These are phyloP conservation scores for Drosophila longiperda DNA, from an alignment of 2,888 invertebrate species.

Conservation along the genomic window DNA sequence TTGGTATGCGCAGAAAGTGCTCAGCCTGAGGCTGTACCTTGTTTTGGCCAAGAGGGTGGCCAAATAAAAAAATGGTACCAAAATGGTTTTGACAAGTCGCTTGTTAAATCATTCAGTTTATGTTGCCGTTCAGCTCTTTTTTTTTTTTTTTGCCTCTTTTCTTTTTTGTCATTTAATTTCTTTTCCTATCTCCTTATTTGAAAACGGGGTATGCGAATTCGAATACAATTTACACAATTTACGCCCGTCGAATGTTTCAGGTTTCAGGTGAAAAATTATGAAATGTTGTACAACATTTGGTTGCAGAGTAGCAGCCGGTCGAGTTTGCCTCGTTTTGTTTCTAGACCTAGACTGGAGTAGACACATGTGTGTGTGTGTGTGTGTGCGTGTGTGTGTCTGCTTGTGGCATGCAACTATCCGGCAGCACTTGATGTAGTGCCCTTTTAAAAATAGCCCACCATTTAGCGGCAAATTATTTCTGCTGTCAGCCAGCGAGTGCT, in stretches of 20 bases:
- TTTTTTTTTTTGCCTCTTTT: too few species aligned
- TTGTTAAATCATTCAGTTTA: constrained; percentile 33
- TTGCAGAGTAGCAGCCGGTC: constrained; percentile 1
- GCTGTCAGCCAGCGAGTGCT: constrained; percentile 62
- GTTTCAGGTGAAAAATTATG: neutral
- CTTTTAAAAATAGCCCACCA: constrained; percentile 61
- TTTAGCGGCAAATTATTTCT: constrained; percentile 64
- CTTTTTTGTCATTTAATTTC: neutral
- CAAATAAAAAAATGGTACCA: constrained; percentile 10
- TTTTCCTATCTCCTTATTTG: neutral
- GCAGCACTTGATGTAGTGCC: constrained; percentile 58
- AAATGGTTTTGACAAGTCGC: constrained; percentile 32
- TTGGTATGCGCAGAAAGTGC: constrained; percentile 40
- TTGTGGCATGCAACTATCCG: constrained; percentile 56
- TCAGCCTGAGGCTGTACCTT: constrained; percentile 3
- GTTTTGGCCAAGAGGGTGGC: constrained; percentile 10
- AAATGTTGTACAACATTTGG: neutral
- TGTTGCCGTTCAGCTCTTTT: constrained; percentile 14
- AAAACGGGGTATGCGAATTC: neutral
- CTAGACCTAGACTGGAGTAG: constrained; percentile 11
- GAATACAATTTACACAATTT: neutral
- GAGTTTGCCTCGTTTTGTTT: neutral
- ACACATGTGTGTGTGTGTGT: neutral
- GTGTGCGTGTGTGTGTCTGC: constrained; percentile 16
- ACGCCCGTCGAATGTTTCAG: neutral